phyloP scores from a whole-genome alignment of 2,888 invertebrate genomes.

The Adelognathus sp. region DNA sequence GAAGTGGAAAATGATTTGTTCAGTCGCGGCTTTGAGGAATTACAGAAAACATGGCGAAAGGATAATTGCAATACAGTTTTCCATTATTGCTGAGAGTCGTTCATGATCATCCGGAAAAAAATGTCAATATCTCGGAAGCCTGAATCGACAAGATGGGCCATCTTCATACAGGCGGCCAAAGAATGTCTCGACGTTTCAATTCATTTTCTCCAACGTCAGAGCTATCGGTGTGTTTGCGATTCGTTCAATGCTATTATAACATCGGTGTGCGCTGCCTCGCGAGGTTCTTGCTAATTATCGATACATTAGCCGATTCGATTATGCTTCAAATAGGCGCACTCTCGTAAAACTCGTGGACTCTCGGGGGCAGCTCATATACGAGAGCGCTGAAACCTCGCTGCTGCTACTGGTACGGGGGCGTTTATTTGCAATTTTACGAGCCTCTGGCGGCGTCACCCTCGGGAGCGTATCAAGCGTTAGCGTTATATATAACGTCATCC shows the following conservation, averaged over 20 bases:
- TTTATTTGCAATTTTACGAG: slow-evolving; percentile 41
- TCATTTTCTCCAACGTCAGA: neutral
- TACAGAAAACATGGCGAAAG: too few species aligned
- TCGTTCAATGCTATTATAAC: neutral
- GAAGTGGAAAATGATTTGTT: too few species aligned
- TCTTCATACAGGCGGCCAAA: too few species aligned
- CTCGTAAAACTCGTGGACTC: slow-evolving; percentile 62
- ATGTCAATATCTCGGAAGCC: too few species aligned
- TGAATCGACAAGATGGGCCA: too few species aligned
- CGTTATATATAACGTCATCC: slow-evolving; percentile 15
- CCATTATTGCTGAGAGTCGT: too few species aligned
- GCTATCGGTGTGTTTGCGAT: neutral
- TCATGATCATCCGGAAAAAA: too few species aligned
- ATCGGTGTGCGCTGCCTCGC: slow-evolving; percentile 27
- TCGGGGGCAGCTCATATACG: slow-evolving; percentile 11
- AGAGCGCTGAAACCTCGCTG: slow-evolving; percentile 12
- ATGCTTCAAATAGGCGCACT: slow-evolving; percentile 67
- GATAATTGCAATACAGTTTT: too few species aligned
- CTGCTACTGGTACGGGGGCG: neutral
- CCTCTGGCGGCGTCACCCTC: neutral
- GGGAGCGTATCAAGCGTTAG: neutral
- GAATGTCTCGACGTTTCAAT: slow-evolving; percentile 3
- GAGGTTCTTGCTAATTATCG: slow-evolving; percentile 63
- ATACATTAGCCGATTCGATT: slow-evolving; percentile 68
- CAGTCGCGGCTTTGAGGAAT: too few species aligned